Percentiles rank a stretch among this genome's conserved stretches.
phyloP scores from a whole-genome alignment of 2,797 vertebrate species.

The Cossypha heuglini region DNA sequence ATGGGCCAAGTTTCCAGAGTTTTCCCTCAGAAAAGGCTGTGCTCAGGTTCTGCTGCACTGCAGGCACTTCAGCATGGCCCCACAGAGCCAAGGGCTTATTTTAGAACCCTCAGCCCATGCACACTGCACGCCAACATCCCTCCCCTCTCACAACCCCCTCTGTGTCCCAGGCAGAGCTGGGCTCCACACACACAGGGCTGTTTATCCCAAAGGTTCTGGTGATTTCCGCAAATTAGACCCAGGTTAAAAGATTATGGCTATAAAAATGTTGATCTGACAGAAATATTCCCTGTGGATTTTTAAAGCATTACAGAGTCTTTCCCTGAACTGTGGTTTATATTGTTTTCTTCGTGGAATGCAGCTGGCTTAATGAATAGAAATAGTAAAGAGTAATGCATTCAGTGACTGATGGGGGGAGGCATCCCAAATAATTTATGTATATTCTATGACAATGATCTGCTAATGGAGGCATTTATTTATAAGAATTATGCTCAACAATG shows the following conservation, averaged over 20 bases:
- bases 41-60: not conserved
- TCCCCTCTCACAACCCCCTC: fast-evolving
- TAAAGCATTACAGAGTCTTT: not conserved
- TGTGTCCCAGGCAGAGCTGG: not conserved
- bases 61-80: not conserved
- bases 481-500: slow-evolving; percentile 1
- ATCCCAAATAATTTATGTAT: slow-evolving; percentile 23
- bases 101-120: not conserved
- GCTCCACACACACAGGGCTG: not conserved
- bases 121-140: fast-evolving
- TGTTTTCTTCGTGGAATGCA: not conserved
- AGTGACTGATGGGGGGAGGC: not conserved
- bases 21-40: not conserved
- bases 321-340: not conserved
- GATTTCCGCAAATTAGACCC: not conserved
- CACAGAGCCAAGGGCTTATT: not conserved
- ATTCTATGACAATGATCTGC: not conserved
- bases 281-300: not conserved
- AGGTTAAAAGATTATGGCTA: not conserved
- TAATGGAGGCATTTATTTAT: slow-evolving; percentile 41
- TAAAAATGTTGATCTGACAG: not conserved
- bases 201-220: not conserved
- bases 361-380: slow-evolving; percentile 23
- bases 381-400: slow-evolving; percentile 8
- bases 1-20: not conserved